These are phyloP conservation scores for Phortica okadai DNA, from an alignment of 2,888 invertebrate genomes.

Conservation along the genomic window DNA sequence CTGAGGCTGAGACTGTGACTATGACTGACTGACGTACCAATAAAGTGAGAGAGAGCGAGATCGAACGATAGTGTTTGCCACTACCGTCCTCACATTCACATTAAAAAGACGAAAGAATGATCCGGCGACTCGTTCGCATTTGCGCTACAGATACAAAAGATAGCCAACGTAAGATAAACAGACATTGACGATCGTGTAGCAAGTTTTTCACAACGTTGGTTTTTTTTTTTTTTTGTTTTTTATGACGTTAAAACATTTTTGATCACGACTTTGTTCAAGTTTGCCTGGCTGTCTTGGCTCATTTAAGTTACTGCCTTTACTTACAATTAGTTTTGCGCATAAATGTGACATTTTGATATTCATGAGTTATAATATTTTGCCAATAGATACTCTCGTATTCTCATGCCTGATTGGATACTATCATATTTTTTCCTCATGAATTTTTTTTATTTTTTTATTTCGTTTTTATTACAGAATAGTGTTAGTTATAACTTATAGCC, in stretches of 20 bases:
- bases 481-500: not conserved
- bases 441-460: not conserved
- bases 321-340: constrained; percentile 29
- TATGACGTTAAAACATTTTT: not conserved
- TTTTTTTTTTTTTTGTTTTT: not conserved
- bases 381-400: not conserved
- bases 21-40: not conserved
- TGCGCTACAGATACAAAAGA: constrained; percentile 13
- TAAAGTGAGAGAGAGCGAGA: not conserved
- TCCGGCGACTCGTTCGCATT: not conserved
- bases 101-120: constrained; percentile 29
- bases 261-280: constrained; percentile 23
- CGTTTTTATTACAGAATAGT: not conserved
- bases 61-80: not conserved
- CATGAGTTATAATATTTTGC: constrained; percentile 18
- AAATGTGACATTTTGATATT: constrained; percentile 31
- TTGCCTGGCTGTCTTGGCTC: not conserved
- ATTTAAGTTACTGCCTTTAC: not conserved
- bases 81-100: constrained; percentile 7
- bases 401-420: not conserved
- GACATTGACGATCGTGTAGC: constrained; percentile 25
- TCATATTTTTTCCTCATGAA: not conserved
- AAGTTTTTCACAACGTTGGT: not conserved
- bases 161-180: constrained; percentile 22
- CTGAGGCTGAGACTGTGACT: constrained; percentile 16